Base-by-base conservation (phyloP, 2,113 vertebrate species). In the Paraplagusia blochii region DNA sequence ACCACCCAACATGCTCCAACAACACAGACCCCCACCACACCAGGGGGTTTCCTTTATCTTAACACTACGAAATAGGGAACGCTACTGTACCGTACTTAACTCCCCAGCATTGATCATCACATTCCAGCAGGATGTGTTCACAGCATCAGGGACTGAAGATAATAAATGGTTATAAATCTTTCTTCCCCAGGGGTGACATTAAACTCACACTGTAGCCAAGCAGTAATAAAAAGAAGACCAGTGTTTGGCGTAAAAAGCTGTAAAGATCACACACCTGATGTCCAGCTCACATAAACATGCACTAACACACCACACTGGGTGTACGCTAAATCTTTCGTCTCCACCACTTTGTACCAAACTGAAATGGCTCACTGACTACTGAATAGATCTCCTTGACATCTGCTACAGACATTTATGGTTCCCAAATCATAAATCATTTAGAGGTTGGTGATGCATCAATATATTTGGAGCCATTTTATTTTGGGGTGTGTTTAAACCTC, bases 101-200 rank as follows among this genome's bases (percentile, higher is more conserved):
- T 53, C 29, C 14, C n/a, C 10, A n/a, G 36, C 7, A 12, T 15
- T 22, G 42, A 44, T 53, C 49, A 36, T 29, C 50, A 42, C 49
- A 35, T 48, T 34, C 49, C 39, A 15, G 44, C 34, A 29, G 61
- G 49, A 19, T 66, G 53, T 8, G 54, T 53, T 63, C 18, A 44
- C 48, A 46, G 58, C 43, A 29, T 51, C 55, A 66, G 43, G 44
- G 66, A 63, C 53, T 52, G 22, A 22, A 22, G 29, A 44, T 77
- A 47, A 69, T 67, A 80, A 58, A 69, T 54, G 45, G 63, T 69
- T 58, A 44, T 79, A 72, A 84, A 81, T 81, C 78, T 44, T 58
- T n/a, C 12, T 35, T 15, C 56, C 60, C 47, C 38, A 1, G 34
- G 59, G 53, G 59, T 29, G 29, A 43, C 60, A 51, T 80, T 69